Base-by-base conservation (phyloP, 2,113 vertebrate species). In the Nycticorax nycticorax region DNA sequence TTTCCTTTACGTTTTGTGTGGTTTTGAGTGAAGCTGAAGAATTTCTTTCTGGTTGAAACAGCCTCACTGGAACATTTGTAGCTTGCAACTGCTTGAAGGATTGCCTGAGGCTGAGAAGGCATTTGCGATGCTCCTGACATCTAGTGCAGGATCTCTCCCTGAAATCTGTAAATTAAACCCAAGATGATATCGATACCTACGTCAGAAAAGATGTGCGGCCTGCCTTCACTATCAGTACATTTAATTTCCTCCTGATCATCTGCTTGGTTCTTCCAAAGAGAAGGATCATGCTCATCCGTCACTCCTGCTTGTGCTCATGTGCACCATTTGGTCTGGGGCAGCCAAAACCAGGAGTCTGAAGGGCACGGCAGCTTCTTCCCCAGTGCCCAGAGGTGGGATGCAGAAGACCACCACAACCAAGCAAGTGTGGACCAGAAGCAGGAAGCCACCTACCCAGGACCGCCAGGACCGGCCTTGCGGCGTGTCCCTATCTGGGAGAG, bases 41-140 rank as follows among this genome's bases (percentile, higher is more conserved):
- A 16, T 52, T 92, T 84, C 33, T 64, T 81, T 81, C 60, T 81
- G 80, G 64, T 22, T 93, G 83, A 92, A 91, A 87, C 48, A 75
- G 53, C 53, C 75, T 95, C 79, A 77, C 56, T 71, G 85, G 74
- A 94, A 94, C 85, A 80, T 39, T 71, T 60, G 73, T 78, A 92
- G 83, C 84, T 60, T 91, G 66, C 85, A 85, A 86, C 75, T 66
- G 80, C 80, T 91, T 67, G 53, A 93, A 96, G 88, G 82, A 56
- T 84, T 5, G 73, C 91, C 94, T 69, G 80, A 94, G 95, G 96
- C 92, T 84, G 33, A 74, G 92, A 78, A 94, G 73, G 80, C 53
- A 89, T 78, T 86, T 85, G 52, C 77, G 87, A 33, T n/a, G 66
- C 28, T 78, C 56, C 83, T 95, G 66, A 81, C 32, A 75, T 32